Conservation (phyloP, 2,888 invertebrate genomes). For the Archips xylosteana region DNA sequence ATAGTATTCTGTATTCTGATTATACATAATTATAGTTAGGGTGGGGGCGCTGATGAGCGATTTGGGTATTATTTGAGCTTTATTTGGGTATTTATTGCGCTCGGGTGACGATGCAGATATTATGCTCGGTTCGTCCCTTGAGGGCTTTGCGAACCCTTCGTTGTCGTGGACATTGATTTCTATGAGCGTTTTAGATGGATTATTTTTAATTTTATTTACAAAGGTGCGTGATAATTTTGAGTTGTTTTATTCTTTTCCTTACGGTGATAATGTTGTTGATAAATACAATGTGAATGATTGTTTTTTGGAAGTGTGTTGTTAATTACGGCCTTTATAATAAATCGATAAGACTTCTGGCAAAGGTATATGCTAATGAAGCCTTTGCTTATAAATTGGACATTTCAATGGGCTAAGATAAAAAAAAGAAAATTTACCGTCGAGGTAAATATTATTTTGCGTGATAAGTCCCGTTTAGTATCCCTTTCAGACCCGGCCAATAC, state of each 20-base stretch:
- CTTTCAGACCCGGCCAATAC: too few species aligned
- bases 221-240: constrained; percentile 21
- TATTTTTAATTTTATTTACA: constrained; percentile 50
- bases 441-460: too few species aligned
- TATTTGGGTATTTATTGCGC: constrained; percentile 88
- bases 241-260: background rate
- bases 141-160: constrained; percentile 66
- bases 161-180: constrained; percentile 68
- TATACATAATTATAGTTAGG: constrained; percentile 81
- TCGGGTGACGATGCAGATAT: constrained; percentile 85
- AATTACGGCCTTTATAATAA: too few species aligned
- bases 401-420: too few species aligned
- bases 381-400: too few species aligned
- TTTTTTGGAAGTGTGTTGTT: background rate
- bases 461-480: too few species aligned
- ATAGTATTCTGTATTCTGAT: constrained; percentile 59
- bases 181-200: constrained; percentile 45
- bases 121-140: constrained; percentile 74
- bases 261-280: too few species aligned
- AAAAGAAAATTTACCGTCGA: too few species aligned
- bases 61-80: constrained; percentile 89
- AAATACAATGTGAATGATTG: background rate
- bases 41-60: constrained; percentile 80
- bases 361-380: too few species aligned
- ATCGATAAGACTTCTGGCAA: too few species aligned